A percentile compares a stretch with the other conserved stretches of the same genome.
phyloP scores from a whole-genome alignment of 2,888 invertebrate genomes.

The Macrophya annulata region DNA sequence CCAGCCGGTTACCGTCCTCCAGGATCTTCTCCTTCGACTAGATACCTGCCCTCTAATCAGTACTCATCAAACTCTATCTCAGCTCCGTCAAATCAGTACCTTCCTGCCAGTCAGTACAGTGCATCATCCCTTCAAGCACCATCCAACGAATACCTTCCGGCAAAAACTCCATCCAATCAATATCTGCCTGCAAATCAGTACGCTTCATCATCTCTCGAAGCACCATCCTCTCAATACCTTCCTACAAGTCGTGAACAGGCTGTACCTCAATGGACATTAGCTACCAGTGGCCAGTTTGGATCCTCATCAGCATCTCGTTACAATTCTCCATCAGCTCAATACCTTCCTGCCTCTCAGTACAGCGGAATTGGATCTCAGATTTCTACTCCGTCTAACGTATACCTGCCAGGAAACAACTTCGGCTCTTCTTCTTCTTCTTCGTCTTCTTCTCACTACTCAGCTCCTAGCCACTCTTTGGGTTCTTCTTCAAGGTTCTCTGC shows the following conservation, averaged over 20 bases:
- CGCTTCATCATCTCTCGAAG: slow-evolving; percentile 47
- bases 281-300: neutral
- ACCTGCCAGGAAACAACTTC: slow-evolving; percentile 58
- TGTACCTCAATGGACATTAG: slow-evolving; percentile 23
- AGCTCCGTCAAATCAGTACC: slow-evolving; percentile 45
- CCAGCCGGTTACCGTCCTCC: slow-evolving; percentile 70
- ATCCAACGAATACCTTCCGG: slow-evolving; percentile 61
- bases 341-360: slow-evolving; percentile 59
- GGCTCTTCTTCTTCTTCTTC: slow-evolving; percentile 26
- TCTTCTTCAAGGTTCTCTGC: slow-evolving; percentile 42
- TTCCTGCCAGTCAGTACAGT: slow-evolving; percentile 28
- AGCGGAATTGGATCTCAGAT: slow-evolving; percentile 70
- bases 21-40: slow-evolving; percentile 62
- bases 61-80: neutral
- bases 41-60: slow-evolving; percentile 58
- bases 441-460: slow-evolving; percentile 19
- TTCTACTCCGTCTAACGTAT: slow-evolving; percentile 60
- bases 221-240: slow-evolving; percentile 61
- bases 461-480: slow-evolving; percentile 40
- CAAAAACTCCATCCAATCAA: slow-evolving; percentile 57
- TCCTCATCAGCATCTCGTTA: slow-evolving; percentile 41
- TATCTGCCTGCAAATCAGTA: slow-evolving; percentile 54
- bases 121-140: slow-evolving; percentile 50
- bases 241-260: slow-evolving; percentile 57
- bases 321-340: slow-evolving; percentile 58